phyloP scores from a whole-genome alignment of 2,797 vertebrate species.

The Psittacula echo region DNA sequence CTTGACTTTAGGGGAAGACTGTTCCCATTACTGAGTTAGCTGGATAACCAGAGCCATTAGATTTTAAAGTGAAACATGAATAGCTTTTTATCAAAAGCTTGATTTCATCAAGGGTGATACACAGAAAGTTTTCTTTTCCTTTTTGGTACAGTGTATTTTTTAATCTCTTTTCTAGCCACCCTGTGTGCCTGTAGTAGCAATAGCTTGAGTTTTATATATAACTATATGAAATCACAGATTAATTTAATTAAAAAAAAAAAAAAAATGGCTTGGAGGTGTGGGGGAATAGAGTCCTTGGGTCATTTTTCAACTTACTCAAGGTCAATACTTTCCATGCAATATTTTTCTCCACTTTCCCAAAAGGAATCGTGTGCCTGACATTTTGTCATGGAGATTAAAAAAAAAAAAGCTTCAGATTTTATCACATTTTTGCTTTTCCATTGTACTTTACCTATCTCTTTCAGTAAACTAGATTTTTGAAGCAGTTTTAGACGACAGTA shows the following conservation, averaged over 20 bases:
- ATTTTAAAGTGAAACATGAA: not conserved
- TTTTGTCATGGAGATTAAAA: not conserved
- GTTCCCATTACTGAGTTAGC: not conserved
- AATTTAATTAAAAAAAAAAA: not conserved
- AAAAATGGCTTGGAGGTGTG: rapidly evolving
- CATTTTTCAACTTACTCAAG: not conserved
- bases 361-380: not conserved
- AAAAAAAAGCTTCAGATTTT: not conserved
- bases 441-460: not conserved
- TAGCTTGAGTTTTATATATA: not conserved
- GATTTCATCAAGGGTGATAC: not conserved
- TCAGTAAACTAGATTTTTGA: not conserved
- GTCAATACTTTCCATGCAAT: not conserved
- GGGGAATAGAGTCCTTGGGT: not conserved
- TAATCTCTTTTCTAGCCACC: not conserved
- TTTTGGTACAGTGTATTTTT: not conserved
- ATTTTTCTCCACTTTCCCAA: not conserved
- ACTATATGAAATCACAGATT: not conserved
- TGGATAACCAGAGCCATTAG: not conserved
- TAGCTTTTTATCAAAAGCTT: not conserved
- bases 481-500: not conserved
- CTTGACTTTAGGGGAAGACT: not conserved
- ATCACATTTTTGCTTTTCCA: not conserved
- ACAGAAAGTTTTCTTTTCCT: not conserved
- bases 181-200: not conserved